A percentile compares a stretch with the other conserved stretches of the same genome.
Conservation (phyloP, 2,888 invertebrate species). For the Mythimna albipuncta region DNA sequence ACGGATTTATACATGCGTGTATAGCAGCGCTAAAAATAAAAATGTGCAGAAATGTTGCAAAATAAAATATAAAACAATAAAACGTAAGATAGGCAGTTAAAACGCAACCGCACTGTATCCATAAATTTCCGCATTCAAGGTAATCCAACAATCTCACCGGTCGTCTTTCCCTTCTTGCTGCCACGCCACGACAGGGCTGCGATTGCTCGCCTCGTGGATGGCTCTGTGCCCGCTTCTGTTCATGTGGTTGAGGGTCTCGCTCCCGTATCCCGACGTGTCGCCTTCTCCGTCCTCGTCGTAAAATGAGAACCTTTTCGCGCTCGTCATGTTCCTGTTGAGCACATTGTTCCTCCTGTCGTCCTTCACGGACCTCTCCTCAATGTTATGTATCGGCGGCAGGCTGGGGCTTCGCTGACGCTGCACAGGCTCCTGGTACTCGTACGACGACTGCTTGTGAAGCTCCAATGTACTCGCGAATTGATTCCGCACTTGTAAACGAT, state of each 20-base stretch:
- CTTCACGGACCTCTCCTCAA: constrained; percentile 76
- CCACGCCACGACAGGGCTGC: constrained; percentile 85
- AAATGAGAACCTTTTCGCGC: constrained; percentile 86
- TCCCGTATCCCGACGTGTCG: constrained; percentile 96
- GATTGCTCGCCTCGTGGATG: constrained; percentile 70
- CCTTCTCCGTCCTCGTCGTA: constrained; percentile 91
- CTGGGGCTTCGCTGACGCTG: constrained; percentile 92
- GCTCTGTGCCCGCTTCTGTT: constrained; percentile 75
- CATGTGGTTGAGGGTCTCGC: constrained; percentile 93
- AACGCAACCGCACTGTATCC: constrained; percentile 30
- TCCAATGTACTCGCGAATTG: constrained; percentile 88
- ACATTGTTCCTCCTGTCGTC: constrained; percentile 79
- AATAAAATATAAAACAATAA: constrained; percentile 40
- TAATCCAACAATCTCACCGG: constrained; percentile 70
- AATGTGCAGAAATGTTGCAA: constrained; percentile 34
- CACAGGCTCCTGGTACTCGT: constrained; percentile 84
- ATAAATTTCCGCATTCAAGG: constrained; percentile 36
- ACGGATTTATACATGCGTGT: constrained; percentile 45
- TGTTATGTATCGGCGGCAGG: constrained; percentile 92
- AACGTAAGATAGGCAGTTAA: constrained; percentile 29
- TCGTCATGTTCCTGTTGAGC: constrained; percentile 83
- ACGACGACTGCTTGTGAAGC: constrained; percentile 84
- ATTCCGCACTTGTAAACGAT: constrained; percentile 84
- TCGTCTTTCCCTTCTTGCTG: constrained; percentile 83
- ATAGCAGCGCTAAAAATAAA: constrained; percentile 35